Evolutionary conservation across 2,888 invertebrate species (phyloP).

Genomic region (Ichneumon xanthorius): DNA sequence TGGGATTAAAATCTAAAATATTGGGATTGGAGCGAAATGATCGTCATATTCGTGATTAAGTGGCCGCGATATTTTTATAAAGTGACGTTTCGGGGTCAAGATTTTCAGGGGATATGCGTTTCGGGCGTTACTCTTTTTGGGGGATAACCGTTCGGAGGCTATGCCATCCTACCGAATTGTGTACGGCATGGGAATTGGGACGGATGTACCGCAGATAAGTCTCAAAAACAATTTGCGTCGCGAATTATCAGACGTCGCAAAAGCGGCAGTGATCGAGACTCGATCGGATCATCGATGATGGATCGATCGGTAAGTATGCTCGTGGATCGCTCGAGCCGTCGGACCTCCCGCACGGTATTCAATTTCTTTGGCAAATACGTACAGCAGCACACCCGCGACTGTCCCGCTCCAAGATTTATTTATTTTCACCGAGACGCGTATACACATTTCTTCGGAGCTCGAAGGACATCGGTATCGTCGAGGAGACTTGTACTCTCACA

Average conservation of each 20-base stretch:
- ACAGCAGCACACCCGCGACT: neutral
- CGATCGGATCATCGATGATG: conserved; percentile 53
- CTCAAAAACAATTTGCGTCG: neutral
- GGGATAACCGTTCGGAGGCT: no score
- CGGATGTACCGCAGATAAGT: neutral
- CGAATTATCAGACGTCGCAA: neutral
- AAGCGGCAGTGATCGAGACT: neutral
- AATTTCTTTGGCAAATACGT: conserved; percentile 59
- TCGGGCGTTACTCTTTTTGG: no score
- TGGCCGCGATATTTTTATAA: no score
- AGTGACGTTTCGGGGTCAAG: no score
- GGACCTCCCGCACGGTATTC: conserved; percentile 60
- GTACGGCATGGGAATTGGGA: neutral
- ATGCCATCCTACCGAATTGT: no score
- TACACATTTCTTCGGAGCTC: neutral
- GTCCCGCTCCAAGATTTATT: neutral
- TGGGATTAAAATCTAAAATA: no score
- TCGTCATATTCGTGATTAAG: no score
- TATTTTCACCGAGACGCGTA: neutral
- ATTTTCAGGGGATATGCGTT: no score
- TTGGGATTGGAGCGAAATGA: no score
- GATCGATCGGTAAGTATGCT: conserved; percentile 48
- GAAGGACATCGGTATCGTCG: neutral
- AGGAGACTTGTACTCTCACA: neutral
- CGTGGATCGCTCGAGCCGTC: conserved; percentile 39